Percentiles rank a stretch among this genome's conserved stretches.
Conservation (phyloP, 2,113 vertebrate species). For the Cyprinodon brontotheroides region DNA sequence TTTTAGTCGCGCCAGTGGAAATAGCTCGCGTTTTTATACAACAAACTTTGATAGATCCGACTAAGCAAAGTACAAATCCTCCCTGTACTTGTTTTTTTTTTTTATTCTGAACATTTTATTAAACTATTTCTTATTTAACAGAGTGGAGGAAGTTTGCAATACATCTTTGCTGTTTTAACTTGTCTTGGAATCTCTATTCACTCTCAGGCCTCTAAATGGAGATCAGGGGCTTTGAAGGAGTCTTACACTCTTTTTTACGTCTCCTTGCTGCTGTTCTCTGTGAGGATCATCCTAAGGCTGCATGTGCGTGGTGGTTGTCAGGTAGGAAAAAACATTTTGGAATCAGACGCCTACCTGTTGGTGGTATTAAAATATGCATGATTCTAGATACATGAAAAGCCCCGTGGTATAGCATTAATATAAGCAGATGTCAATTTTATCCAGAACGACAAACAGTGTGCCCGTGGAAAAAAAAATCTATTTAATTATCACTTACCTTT, state of each 20-base stretch:
- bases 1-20: no score
- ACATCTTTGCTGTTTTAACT: background rate
- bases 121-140: background rate
- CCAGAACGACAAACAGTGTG: background rate
- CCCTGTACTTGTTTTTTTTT: no score
- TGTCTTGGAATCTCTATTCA: background rate
- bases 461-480: no score
- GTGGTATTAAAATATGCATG: background rate
- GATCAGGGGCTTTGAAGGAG: background rate
- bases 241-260: background rate
- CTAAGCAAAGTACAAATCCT: no score
- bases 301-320: background rate
- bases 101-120: background rate
- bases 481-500: no score
- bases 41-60: no score
- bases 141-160: background rate
- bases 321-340: slow-evolving; percentile 2
- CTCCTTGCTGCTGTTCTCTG: background rate
- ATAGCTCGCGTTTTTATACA: no score
- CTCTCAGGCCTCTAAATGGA: background rate
- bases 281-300: background rate
- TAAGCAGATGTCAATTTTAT: slow-evolving; percentile 9
- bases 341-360: background rate
- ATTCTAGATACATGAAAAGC: background rate
- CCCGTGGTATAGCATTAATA: background rate